Percentiles rank a stretch among this genome's conserved stretches.
Evolutionary conservation across 2,797 vertebrate genomes (phyloP).

Genomic region (Hyperoplus lanceolatus): DNA sequence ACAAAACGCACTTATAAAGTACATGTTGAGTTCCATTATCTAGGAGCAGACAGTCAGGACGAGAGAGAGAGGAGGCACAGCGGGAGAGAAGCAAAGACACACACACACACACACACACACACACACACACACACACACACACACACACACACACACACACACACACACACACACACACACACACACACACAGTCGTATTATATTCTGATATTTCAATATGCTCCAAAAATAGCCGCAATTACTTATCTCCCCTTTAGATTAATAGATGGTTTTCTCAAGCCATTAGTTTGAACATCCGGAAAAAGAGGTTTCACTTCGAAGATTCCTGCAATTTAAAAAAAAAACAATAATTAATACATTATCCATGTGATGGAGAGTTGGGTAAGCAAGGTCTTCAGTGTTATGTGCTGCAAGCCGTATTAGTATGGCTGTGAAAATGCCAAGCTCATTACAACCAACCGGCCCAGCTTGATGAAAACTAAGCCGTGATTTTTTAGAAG

Average conservation of each 20-base stretch:
- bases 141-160: slow-evolving; percentile 12
- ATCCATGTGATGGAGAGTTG: slow-evolving; percentile 19
- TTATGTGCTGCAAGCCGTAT: slow-evolving; percentile 23
- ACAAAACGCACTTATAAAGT: slow-evolving; percentile 62
- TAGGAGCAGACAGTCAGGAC: slow-evolving; percentile 34
- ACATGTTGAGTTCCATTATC: slow-evolving; percentile 67
- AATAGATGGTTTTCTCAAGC: slow-evolving; percentile 49
- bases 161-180: background rate
- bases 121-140: no score
- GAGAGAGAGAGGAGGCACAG: slow-evolving; percentile 23
- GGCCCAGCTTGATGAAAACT: slow-evolving; percentile 66
- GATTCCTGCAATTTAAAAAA: slow-evolving; percentile 2
- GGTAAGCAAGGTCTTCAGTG: slow-evolving; percentile 10
- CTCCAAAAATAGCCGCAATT: slow-evolving; percentile 58
- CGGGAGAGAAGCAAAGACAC: slow-evolving; percentile 25
- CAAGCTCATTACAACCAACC: slow-evolving; percentile 77
- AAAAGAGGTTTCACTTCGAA: slow-evolving; percentile 25
- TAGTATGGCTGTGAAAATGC: slow-evolving; percentile 62
- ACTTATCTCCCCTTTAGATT: slow-evolving; percentile 47
- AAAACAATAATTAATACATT: slow-evolving; percentile 6
- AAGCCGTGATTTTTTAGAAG: slow-evolving; percentile 74
- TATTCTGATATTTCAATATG: slow-evolving; percentile 55
- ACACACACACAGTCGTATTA: slow-evolving; percentile 36
- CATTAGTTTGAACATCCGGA: slow-evolving; percentile 35
- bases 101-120: background rate